phyloP scores from a whole-genome alignment of 1,140 invertebrate genomes.

The Melanaphis sacchari region DNA sequence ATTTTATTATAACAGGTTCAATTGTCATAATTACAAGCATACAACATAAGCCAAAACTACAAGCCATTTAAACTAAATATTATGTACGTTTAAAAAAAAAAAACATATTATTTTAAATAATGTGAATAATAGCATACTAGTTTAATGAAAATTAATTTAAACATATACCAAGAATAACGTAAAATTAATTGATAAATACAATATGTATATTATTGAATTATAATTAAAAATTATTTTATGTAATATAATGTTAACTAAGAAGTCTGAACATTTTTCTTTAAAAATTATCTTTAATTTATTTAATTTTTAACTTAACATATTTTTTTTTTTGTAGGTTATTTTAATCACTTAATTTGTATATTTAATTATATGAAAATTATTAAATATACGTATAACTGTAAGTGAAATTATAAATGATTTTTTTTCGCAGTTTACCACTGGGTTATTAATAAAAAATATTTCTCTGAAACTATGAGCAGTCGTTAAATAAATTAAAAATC shows the following conservation, averaged over 20 bases:
- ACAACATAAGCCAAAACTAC: neutral
- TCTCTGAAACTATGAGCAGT: too few species aligned
- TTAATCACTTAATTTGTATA: neutral
- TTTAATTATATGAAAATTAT: neutral
- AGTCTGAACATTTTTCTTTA: neutral
- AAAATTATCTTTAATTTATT: neutral
- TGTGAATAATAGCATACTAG: neutral
- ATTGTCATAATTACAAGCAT: too few species aligned
- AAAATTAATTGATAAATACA: neutral
- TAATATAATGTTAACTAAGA: neutral
- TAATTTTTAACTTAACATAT: neutral
- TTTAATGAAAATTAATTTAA: neutral
- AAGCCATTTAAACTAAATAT: neutral
- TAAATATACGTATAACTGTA: neutral
- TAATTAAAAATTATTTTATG: neutral
- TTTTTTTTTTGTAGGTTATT: neutral
- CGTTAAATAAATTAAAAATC: neutral
- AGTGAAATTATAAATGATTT: neutral
- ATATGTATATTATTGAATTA: neutral
- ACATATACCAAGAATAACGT: neutral
- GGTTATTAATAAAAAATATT: too few species aligned
- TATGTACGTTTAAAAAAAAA: too few species aligned
- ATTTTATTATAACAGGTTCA: too few species aligned
- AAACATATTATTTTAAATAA: neutral
- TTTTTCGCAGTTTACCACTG: neutral